These are phyloP conservation scores for Cephus cinctus DNA, from an alignment of 1,140 invertebrate genomes.

Conservation along the genomic window DNA sequence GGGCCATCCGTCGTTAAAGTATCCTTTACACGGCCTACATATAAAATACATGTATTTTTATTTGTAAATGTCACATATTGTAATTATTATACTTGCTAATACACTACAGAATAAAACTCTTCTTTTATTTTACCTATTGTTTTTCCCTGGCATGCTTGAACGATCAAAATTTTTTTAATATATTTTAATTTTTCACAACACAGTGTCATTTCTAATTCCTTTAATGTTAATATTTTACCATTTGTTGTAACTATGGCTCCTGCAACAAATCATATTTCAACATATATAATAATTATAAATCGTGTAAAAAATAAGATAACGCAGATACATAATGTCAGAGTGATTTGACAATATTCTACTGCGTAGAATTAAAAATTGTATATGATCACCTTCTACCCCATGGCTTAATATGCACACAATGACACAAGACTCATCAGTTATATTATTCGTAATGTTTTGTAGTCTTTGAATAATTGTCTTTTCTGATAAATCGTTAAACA, in stretches of 20 bases:
- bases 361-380: background rate
- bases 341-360: background rate
- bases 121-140: conserved; percentile 9
- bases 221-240: conserved; percentile 19
- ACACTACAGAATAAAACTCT: background rate
- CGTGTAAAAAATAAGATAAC: background rate
- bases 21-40: conserved; percentile 10
- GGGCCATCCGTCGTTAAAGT: conserved; percentile 18
- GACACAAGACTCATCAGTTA: conserved; percentile 23
- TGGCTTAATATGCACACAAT: conserved; percentile 36
- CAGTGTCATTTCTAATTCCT: conserved; percentile 18
- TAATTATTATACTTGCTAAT: background rate
- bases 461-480: conserved; percentile 16
- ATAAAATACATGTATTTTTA: background rate
- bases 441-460: conserved; percentile 16
- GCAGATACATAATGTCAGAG: background rate
- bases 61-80: background rate
- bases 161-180: conserved; percentile 33
- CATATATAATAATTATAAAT: conserved; percentile 13
- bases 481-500: conserved; percentile 13
- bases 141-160: conserved; percentile 35
- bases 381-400: conserved; percentile 24
- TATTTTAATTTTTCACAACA: conserved; percentile 23
- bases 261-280: conserved; percentile 9
- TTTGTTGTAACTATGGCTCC: conserved; percentile 25